Evolutionary conservation across 2,797 vertebrate species (phyloP), one percentile per base, ranked within the genome.

Genomic region (Tenualosa thibaudeaui): DNA sequence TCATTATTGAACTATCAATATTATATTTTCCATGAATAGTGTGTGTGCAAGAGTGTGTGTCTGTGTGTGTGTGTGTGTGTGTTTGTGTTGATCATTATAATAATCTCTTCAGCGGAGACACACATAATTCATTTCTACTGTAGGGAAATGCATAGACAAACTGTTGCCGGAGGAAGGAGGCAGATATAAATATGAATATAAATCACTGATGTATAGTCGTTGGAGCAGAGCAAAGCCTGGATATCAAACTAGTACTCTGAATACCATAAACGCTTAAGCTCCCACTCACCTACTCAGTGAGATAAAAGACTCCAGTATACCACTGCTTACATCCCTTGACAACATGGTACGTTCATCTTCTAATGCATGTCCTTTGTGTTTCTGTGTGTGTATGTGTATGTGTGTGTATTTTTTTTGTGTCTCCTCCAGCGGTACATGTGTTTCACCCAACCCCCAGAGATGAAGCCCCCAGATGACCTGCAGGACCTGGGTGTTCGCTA

Each of bases 401-500:
- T 15, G 51, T 53, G 51, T 53, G 51, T 8, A 6, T 53, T 0
- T 53, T 13, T 0, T 60, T 2, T 60, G 19, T 68, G 24, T 68
- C 10, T 82, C 19, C 91, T 92, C 86, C 93, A 97, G 96, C 95
- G 94, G 83, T 97, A 97, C 13, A 92, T 97, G 90, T 97, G 97
- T 93, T 97, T 97, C 93, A 95, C 95, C 90, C 93, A 91, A 0
- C 94, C 96, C 0, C 94, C 93, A 84, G 96, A 97, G 87, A 95
- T 96, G 78, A 97, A 97, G 86, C 97, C 96, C 10, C 96, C 97
- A 0, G 96, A 97, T 81, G 97, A 97, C 86, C 95, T 97, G 40
- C 96, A 96, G 90, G 96, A 97, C 85, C 93, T 97, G 51, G 96
- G 96, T 0, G 96, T 97, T 22, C 93, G 96, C 82, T 97, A 96